phyloP scores from a whole-genome alignment of 2,113 vertebrate genomes.

The Dipodomys ordii region DNA sequence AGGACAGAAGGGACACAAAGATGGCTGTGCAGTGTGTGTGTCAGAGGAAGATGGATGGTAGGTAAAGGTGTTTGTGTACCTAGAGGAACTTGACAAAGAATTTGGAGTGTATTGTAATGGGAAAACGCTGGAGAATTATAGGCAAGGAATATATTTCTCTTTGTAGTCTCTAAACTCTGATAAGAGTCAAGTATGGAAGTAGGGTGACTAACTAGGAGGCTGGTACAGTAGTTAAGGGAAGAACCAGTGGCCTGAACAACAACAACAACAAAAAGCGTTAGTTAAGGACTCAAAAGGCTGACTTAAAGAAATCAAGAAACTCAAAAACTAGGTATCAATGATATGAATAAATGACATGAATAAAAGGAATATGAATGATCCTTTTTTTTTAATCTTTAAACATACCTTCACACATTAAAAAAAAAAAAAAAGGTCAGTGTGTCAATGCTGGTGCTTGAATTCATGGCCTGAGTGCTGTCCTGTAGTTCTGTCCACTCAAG shows the following conservation, averaged over 20 bases:
- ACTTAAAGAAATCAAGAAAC: constrained; percentile 5
- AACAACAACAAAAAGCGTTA: neutral
- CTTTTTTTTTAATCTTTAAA: neutral
- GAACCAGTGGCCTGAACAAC: neutral
- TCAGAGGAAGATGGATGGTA: neutral
- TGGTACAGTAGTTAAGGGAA: neutral
- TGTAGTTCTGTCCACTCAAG: too few relatives aligned
- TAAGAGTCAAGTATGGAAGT: neutral
- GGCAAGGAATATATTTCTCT: neutral
- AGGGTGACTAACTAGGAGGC: neutral
- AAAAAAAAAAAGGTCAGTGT: neutral
- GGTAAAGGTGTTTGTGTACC: neutral
- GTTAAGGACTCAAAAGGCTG: neutral
- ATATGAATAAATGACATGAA: constrained; percentile 39
- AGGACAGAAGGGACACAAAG: neutral
- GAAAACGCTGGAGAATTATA: constrained; percentile 19
- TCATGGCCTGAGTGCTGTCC: too few relatives aligned
- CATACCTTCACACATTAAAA: neutral
- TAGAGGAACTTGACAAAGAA: neutral
- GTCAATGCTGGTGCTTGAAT: too few relatives aligned
- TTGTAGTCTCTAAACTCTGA: neutral
- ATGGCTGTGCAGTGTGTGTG: neutral
- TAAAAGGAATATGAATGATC: constrained; percentile 21
- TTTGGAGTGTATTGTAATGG: neutral
- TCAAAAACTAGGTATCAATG: constrained; percentile 24